Percentiles rank a stretch among this genome's conserved stretches.
phyloP scores from a whole-genome alignment of 2,113 vertebrate species.

The Laticauda laticaudata region DNA sequence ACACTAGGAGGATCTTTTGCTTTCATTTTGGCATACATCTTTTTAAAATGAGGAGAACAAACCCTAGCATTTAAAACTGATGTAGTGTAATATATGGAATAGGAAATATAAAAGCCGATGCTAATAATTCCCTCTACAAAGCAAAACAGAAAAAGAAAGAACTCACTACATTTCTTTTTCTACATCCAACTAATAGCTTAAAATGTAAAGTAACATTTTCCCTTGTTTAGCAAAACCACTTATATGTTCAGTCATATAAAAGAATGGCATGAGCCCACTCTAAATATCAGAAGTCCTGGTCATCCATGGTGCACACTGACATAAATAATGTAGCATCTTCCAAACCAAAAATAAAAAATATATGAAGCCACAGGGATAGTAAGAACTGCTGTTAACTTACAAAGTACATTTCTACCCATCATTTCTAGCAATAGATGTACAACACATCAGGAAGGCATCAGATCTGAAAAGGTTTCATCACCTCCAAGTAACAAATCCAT shows the following conservation, averaged over 20 bases:
- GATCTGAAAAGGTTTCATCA: not conserved
- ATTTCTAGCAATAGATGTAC: not conserved
- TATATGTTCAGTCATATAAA: conserved; percentile 5
- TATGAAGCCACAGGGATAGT: not conserved
- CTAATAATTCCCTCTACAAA: conserved; percentile 19
- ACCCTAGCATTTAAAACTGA: conserved; percentile 24
- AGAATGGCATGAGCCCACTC: not conserved
- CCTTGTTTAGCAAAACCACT: not conserved
- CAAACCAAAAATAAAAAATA: not conserved
- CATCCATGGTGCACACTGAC: not conserved
- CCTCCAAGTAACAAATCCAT: not conserved
- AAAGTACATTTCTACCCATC: not conserved
- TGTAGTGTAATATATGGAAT: conserved; percentile 7
- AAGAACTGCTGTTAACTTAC: not conserved
- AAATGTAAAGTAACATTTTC: conserved; percentile 15
- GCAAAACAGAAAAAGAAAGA: not conserved
- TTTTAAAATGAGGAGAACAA: conserved; percentile 18
- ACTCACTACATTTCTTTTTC: not conserved
- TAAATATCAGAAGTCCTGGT: not conserved
- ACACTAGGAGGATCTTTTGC: conserved; percentile 32
- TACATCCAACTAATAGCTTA: conserved; percentile 19
- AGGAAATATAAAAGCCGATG: conserved; percentile 30
- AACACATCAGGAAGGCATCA: not conserved
- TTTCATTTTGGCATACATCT: conserved; percentile 42
- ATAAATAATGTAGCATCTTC: not conserved